Conservation (phyloP, 2,113 vertebrate genomes). For the Donacobius atricapilla region DNA sequence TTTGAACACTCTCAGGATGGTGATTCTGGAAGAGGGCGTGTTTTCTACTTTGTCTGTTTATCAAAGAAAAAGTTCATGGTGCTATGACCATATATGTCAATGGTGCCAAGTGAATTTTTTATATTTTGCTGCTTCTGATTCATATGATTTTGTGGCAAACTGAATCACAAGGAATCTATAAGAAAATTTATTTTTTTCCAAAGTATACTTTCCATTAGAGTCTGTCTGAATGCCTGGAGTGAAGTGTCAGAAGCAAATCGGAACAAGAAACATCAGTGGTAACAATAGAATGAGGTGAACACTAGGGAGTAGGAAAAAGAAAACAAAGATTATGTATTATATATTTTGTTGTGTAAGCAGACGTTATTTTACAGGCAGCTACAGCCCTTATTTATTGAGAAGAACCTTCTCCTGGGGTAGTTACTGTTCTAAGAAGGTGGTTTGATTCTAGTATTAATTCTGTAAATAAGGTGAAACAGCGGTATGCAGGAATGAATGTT, state of each 20-base stretch:
- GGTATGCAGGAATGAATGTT: not conserved
- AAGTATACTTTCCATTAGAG: not conserved
- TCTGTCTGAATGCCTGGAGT: not conserved
- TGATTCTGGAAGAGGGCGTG: not conserved
- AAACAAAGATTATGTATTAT: not conserved
- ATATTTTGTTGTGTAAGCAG: not conserved
- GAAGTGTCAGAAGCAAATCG: not conserved
- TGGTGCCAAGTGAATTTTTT: fast-evolving
- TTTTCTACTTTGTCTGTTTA: not conserved
- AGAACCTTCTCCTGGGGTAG: not conserved
- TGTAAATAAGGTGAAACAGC: constrained; percentile 18
- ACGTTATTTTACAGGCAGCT: not conserved
- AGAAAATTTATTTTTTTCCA: not conserved
- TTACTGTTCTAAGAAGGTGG: not conserved
- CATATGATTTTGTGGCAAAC: not conserved
- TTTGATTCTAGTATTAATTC: not conserved
- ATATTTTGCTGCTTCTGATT: not conserved
- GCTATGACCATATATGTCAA: not conserved
- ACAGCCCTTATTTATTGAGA: not conserved
- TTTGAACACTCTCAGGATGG: not conserved
- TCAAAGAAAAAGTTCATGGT: not conserved
- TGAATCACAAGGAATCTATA: not conserved
- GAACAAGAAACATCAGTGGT: not conserved
- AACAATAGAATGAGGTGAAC: not conserved
- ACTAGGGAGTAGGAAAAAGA: not conserved